Evolutionary conservation across 2,113 vertebrate genomes (phyloP).

Genomic region (Clarias macrocephalus): DNA sequence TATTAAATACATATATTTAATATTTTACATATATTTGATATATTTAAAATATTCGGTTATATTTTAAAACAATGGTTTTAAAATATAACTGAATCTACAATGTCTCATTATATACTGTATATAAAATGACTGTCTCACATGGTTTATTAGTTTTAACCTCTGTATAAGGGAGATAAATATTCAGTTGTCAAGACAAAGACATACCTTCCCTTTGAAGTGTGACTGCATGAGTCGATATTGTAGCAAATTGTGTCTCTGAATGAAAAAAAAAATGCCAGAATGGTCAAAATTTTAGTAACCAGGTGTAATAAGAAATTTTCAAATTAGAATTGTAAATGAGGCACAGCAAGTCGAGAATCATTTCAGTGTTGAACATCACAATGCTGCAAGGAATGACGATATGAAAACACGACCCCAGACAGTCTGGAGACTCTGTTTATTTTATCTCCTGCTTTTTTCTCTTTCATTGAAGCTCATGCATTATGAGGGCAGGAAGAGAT

Average conservation of each 20-base stretch:
- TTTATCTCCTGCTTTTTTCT: background rate
- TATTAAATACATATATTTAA: too few relatives aligned
- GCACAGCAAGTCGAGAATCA: background rate
- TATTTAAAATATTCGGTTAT: too few relatives aligned
- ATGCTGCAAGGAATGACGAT: background rate
- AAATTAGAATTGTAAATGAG: conserved; percentile 9
- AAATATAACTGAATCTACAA: background rate
- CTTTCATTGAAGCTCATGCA: background rate
- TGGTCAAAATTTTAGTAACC: background rate
- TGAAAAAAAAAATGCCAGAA: conserved; percentile 13
- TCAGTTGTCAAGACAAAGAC: background rate
- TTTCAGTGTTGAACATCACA: conserved; percentile 10
- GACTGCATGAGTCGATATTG: conserved; percentile 66
- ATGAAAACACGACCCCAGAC: background rate
- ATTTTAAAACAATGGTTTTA: background rate
- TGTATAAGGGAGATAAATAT: background rate
- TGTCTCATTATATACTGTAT: background rate
- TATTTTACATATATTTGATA: too few relatives aligned
- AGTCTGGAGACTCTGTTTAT: background rate
- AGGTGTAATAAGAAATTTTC: background rate
- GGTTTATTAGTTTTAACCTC: background rate
- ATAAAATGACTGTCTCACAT: background rate
- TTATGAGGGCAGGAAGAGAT: background rate
- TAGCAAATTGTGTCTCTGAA: conserved; percentile 68
- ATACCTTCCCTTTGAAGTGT: conserved; percentile 52